Evolutionary conservation across 2,888 invertebrate genomes (phyloP), one percentile per base, ranked within the genome.

Genomic region (Oligia latruncula): DNA sequence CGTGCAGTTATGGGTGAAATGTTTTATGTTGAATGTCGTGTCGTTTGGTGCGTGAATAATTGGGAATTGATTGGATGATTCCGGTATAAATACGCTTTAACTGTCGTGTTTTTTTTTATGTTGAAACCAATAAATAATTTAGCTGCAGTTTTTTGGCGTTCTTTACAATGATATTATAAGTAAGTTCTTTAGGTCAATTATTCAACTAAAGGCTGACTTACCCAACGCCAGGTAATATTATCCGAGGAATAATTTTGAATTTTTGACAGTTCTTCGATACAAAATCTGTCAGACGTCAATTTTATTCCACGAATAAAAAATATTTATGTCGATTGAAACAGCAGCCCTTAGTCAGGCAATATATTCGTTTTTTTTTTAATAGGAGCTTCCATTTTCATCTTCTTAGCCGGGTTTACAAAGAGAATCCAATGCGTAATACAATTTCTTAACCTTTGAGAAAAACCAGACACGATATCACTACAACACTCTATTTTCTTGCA

Each of bases 1-100:
- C 17, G n/a, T 74, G 49, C 17, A 23, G 70, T 83, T 82, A 58
- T 49, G 62, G 40, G 15, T 62, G 49, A 78, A 77, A 67, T 82
- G 11, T 64, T 82, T 66, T 74, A 55, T 35, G 40, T 29, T 67
- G 29, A 49, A 65, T 52, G 43, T 49, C 46, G 46, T 40, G 43
- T 68, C 52, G 67, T 35, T 77, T 78, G 67, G 13, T 20, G 58
- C 62, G 55, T 40, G 15, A 67, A 78, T 58, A 67, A 77, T n/a
- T 71, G 29, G 17, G 20, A 49, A 75, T 76, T 70, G 64, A 70
- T 81, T 82, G 68, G 1, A 35, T 49, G 82, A 29, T 70, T 70
- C 68, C 20, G 4, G 3, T 81, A 11, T 66, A 68, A 75, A 70
- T 58, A 40, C 23, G 52, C 43, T 58, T 55, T 29, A 55, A 75